Evolutionary conservation across 2,797 vertebrate genomes (phyloP).

Genomic region (Myotis planiceps): DNA sequence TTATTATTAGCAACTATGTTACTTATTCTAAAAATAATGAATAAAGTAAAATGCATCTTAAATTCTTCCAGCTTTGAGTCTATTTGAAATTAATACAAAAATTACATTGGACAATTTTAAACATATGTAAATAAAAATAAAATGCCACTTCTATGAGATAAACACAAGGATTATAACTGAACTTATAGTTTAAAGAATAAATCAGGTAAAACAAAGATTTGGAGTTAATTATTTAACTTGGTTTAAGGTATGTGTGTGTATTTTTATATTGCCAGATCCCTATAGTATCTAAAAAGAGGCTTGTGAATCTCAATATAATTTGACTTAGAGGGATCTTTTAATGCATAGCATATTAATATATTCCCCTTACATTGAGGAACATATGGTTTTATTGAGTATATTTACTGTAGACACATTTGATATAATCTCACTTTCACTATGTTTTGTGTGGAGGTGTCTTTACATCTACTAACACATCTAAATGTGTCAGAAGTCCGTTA

Average conservation of each 20-base stretch:
- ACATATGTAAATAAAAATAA: neutral
- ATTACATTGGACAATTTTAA: slow-evolving; percentile 24
- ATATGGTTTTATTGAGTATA: neutral
- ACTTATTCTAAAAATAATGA: slow-evolving; percentile 19
- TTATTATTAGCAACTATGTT: neutral
- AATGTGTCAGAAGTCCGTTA: neutral
- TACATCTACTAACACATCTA: neutral
- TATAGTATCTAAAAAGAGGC: neutral
- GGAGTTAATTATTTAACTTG: slow-evolving; percentile 4
- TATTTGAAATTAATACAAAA: slow-evolving; percentile 42
- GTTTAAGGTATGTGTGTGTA: neutral
- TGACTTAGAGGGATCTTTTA: neutral
- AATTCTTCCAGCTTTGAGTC: slow-evolving; percentile 30
- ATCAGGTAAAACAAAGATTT: slow-evolving; percentile 38
- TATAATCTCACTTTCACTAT: neutral
- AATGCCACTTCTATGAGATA: slow-evolving; percentile 1
- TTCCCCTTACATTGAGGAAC: neutral
- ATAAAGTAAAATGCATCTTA: neutral
- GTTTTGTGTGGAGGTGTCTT: neutral
- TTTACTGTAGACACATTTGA: neutral
- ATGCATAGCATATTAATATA: neutral
- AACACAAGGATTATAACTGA: neutral
- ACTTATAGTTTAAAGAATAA: slow-evolving; percentile 32
- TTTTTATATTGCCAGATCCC: neutral
- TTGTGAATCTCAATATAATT: slow-evolving; percentile 37